phyloP scores from a whole-genome alignment of 2,113 vertebrate species.

The Lota lota region DNA sequence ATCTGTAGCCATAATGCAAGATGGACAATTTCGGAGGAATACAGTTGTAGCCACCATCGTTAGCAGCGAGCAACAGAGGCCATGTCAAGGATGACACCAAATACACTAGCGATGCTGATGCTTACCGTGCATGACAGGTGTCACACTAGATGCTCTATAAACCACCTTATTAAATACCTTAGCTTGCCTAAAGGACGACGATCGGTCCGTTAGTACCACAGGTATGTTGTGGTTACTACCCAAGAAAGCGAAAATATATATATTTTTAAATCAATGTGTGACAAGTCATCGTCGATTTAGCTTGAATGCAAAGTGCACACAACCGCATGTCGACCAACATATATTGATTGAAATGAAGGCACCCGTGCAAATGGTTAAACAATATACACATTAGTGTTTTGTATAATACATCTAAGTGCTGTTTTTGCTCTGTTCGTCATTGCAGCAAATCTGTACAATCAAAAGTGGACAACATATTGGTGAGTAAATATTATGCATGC shows the following conservation, averaged over 20 bases:
- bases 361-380: no score
- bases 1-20: neutral
- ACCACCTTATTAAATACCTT: no score
- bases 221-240: no score
- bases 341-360: no score
- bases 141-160: constrained; percentile 40
- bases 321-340: neutral
- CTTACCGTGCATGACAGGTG: constrained; percentile 60
- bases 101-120: constrained; percentile 50
- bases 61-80: constrained; percentile 57
- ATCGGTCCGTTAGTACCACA: no score
- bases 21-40: neutral
- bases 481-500: constrained; percentile 73
- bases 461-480: constrained; percentile 99
- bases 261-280: neutral
- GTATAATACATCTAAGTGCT: neutral
- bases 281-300: neutral
- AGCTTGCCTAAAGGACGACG: no score
- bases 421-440: constrained; percentile 41
- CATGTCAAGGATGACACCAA: constrained; percentile 53
- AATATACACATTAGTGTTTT: no score
- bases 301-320: no score
- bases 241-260: no score
- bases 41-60: constrained; percentile 22
- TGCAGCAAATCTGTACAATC: constrained; percentile 99